These are phyloP conservation scores for Pseudopleuronectes americanus DNA, from an alignment of 2,797 vertebrate species.

Conservation along the genomic window DNA sequence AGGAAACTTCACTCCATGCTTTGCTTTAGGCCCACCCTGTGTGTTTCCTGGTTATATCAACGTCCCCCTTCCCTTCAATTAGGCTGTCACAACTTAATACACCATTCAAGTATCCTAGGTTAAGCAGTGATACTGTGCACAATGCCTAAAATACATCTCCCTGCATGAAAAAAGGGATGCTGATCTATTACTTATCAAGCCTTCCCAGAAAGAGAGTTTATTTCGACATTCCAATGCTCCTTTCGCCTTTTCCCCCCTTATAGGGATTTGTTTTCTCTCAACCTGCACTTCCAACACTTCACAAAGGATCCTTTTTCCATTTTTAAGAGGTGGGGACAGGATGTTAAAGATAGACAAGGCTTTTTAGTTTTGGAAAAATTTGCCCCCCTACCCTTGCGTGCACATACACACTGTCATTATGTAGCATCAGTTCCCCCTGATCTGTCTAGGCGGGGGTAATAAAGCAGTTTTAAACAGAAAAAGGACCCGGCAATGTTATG, in stretches of 20 bases:
- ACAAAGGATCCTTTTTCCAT: conserved; percentile 62
- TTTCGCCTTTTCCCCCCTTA: conserved; percentile 58
- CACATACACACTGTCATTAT: conserved; percentile 24
- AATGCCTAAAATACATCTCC: conserved; percentile 34
- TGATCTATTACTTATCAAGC: conserved; percentile 68
- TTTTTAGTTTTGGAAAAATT: conserved; percentile 51
- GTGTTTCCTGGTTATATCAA: conserved; percentile 29
- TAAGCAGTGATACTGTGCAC: conserved; percentile 6
- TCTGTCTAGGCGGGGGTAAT: conserved; percentile 48
- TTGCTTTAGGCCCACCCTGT: conserved; percentile 4
- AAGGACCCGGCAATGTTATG: conserved; percentile 44
- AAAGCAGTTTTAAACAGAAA: conserved; percentile 65
- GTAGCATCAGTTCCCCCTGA: conserved; percentile 11
- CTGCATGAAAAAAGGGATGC: conserved; percentile 44
- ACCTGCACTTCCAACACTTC: conserved; percentile 51
- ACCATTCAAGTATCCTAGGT: conserved; percentile 23
- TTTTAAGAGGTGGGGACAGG: conserved; percentile 68
- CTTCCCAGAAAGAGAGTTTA: conserved; percentile 70
- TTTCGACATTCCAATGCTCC: conserved; percentile 72
- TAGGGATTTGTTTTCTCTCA: conserved; percentile 76
- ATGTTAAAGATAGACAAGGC: conserved; percentile 58
- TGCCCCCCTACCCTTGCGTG: background rate
- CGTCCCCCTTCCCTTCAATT: conserved; percentile 55
- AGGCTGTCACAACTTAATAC: conserved; percentile 40
- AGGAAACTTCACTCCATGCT: too few species aligned